A percentile compares a stretch with the other conserved stretches of the same genome.
These are phyloP conservation scores for Psophia crepitans DNA, from an alignment of 2,113 vertebrate species.

Conservation along the genomic window DNA sequence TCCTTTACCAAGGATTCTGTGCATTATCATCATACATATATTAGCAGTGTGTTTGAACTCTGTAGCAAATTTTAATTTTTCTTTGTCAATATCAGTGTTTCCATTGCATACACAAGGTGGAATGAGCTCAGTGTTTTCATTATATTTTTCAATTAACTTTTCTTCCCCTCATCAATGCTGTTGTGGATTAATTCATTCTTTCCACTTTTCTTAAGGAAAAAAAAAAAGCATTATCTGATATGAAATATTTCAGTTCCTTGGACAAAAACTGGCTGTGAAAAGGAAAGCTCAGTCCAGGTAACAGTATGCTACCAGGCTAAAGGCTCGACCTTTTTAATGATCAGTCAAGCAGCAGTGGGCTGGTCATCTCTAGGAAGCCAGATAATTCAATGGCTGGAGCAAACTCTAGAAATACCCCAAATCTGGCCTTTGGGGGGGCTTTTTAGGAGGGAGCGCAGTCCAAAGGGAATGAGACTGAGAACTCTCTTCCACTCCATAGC, in stretches of 20 bases:
- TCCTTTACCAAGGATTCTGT: background rate
- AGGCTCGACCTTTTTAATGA: background rate
- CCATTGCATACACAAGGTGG: background rate
- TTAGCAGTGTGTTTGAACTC: background rate
- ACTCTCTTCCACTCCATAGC: background rate
- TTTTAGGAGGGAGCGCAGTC: fast-evolving
- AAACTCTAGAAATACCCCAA: background rate
- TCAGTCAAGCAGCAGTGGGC: too few relatives aligned
- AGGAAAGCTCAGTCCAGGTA: background rate
- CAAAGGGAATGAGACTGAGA: background rate
- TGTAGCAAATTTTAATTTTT: slow-evolving; percentile 8
- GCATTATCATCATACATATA: background rate
- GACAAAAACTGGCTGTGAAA: background rate
- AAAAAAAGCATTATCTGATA: background rate
- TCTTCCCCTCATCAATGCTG: background rate
- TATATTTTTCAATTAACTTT: slow-evolving; percentile 26
- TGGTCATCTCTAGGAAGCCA: background rate
- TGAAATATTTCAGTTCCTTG: background rate
- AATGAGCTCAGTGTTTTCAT: background rate
- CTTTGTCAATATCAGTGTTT: slow-evolving; percentile 2
- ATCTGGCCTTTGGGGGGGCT: background rate
- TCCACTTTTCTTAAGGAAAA: background rate
- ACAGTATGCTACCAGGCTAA: background rate
- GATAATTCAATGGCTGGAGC: background rate
- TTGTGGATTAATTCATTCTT: background rate